Conservation (phyloP, 2,113 vertebrate genomes). For the Equus quagga region DNA sequence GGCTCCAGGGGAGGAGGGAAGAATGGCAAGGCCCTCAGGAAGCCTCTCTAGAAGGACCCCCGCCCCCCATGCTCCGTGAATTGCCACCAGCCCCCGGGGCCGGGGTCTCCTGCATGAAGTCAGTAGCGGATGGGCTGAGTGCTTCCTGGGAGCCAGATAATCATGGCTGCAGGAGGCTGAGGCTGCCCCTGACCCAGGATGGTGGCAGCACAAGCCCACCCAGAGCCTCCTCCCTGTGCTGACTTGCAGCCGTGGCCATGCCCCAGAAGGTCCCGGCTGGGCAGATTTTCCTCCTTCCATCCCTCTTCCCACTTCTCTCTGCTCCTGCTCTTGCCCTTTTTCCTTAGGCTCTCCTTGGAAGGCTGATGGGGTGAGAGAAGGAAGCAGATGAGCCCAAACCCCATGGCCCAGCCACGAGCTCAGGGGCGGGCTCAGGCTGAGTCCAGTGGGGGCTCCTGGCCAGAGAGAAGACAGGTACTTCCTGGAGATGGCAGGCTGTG, state of each 20-base stretch:
- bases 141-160: background rate
- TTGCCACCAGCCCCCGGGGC: background rate
- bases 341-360: background rate
- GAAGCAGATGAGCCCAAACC: background rate
- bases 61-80: rapidly evolving
- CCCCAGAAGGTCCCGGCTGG: background rate
- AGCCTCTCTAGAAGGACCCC: too few relatives aligned
- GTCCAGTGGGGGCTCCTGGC: background rate
- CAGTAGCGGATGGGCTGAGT: background rate
- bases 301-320: background rate
- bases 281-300: background rate
- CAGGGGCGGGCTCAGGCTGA: background rate
- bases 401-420: background rate
- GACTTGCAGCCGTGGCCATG: background rate
- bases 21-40: background rate
- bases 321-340: background rate
- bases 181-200: background rate
- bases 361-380: background rate
- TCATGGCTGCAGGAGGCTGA: rapidly evolving
- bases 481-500: background rate
- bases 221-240: background rate
- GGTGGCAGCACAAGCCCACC: background rate
- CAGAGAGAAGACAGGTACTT: background rate
- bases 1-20: background rate
- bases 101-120: background rate